Evolutionary conservation across 2,888 invertebrate species (phyloP).

Genomic region (Limenitis camilla): DNA sequence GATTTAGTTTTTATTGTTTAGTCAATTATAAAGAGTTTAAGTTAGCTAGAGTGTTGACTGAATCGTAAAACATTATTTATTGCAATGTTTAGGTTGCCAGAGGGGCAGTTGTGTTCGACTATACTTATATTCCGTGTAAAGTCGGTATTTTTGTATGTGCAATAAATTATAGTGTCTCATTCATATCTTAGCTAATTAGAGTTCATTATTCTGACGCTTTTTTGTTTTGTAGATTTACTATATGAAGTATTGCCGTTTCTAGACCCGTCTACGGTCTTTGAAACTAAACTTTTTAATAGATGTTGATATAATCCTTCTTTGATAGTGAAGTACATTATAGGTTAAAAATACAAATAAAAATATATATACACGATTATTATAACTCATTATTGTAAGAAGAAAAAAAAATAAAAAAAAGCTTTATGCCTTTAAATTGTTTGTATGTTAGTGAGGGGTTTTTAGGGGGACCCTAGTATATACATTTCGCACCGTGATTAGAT

Average conservation of each 20-base stretch:
- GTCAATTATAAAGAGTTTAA: slow-evolving; percentile 19
- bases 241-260: slow-evolving; percentile 12
- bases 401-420: slow-evolving; percentile 62
- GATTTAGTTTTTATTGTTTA: slow-evolving; percentile 23
- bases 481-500: slow-evolving; percentile 66
- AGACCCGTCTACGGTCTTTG: slow-evolving; percentile 1
- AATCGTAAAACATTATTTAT: slow-evolving; percentile 31
- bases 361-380: slow-evolving; percentile 72
- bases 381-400: slow-evolving; percentile 64
- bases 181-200: slow-evolving; percentile 72
- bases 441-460: slow-evolving; percentile 43
- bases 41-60: slow-evolving; percentile 12
- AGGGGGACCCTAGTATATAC: slow-evolving; percentile 32
- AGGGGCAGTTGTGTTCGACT: slow-evolving; percentile 12
- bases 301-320: slow-evolving; percentile 70
- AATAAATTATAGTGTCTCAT: slow-evolving; percentile 62
- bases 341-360: slow-evolving; percentile 71
- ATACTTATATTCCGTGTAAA: slow-evolving; percentile 34
- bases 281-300: slow-evolving; percentile 41
- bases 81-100: slow-evolving; percentile 22
- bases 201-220: slow-evolving; percentile 58
- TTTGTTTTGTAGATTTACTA: slow-evolving; percentile 39
- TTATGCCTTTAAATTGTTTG: slow-evolving; percentile 72
- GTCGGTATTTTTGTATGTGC: slow-evolving; percentile 69
- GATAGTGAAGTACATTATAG: slow-evolving; percentile 70